Evolutionary conservation across 2,113 vertebrate species (phyloP), one percentile per base, ranked within the genome.

Genomic region (Copsychus sechellarum): DNA sequence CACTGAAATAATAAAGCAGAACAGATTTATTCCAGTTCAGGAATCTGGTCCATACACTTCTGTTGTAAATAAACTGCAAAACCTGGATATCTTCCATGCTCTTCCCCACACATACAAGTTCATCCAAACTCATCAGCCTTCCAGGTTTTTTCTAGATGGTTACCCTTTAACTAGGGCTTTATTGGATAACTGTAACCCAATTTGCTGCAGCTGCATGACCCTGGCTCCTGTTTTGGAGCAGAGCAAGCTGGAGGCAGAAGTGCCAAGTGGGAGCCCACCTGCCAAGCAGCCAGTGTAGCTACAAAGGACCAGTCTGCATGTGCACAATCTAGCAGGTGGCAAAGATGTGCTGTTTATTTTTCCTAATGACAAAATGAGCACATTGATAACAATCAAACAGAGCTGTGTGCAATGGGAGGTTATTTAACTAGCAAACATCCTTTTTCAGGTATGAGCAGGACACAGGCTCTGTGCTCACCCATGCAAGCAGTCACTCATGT

Each of bases 71-170:
- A 81, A 92, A 50, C 53, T 25, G 14, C 31, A 81, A 84, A 95
- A 62, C 43, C 34, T 94, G 90, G 92, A 86, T 34, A 48, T 48
- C 34, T 80, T 92, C 93, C 92, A 78, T 34, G 29, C 20, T 91
- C 56, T 83, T 80, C 34, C 51, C 43, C 51, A 81, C 60, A 82
- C n/a, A 56, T 33, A 9, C 38, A 86, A 73, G 31, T 90, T 92
- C 43, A 74, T 95, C 90, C 90, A 95, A 95, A 96, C 82, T 86
- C 92, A 92, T 60, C 88, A 91, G 9, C 65, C 43, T 86, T 6
- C 92, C 93, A 96, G n/a, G 50, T 67, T 78, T 88, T 96, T 97
- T 96, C 93, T 96, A 96, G 85, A 93, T 90, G 93, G 92, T 94
- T 97, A 76, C 88, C 53, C 94, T 96, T 97, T 96, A 94, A 96